phyloP scores from a whole-genome alignment of 2,797 vertebrate species.

The Balearica regulorum region DNA sequence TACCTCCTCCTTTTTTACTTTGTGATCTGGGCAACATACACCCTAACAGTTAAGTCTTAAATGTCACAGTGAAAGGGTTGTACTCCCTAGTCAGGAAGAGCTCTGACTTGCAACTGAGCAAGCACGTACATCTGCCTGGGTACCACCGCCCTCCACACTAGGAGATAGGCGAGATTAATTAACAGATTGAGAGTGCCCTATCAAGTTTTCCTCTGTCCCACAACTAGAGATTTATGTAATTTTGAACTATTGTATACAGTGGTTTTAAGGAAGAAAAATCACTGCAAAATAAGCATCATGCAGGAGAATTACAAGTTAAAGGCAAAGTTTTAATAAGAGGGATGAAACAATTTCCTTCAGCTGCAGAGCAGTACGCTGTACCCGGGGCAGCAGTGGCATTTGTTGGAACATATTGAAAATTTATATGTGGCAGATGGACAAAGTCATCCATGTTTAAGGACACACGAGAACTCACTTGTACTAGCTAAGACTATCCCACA shows the following conservation, averaged over 20 bases:
- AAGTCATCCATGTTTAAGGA: background rate
- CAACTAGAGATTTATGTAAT: background rate
- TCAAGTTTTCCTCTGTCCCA: background rate
- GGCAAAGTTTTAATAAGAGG: background rate
- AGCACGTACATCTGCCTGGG: background rate
- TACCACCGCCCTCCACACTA: rapidly evolving
- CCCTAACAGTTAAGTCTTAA: background rate
- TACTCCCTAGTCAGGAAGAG: background rate
- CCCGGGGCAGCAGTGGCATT: background rate
- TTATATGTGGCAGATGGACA: background rate
- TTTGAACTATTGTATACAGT: background rate
- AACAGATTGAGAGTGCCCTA: rapidly evolving
- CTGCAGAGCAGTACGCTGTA: background rate
- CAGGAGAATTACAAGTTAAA: background rate
- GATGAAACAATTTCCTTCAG: background rate
- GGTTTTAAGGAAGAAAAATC: background rate
- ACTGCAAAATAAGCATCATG: background rate
- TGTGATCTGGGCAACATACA: background rate
- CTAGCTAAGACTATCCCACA: background rate
- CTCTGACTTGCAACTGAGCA: rapidly evolving
- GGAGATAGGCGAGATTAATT: background rate
- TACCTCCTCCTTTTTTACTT: background rate
- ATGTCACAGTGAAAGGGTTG: background rate
- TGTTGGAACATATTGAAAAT: constrained; percentile 44
- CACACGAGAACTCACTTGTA: background rate